Evolutionary conservation across 2,797 vertebrate genomes (phyloP).

Genomic region (Ficedula albicollis): DNA sequence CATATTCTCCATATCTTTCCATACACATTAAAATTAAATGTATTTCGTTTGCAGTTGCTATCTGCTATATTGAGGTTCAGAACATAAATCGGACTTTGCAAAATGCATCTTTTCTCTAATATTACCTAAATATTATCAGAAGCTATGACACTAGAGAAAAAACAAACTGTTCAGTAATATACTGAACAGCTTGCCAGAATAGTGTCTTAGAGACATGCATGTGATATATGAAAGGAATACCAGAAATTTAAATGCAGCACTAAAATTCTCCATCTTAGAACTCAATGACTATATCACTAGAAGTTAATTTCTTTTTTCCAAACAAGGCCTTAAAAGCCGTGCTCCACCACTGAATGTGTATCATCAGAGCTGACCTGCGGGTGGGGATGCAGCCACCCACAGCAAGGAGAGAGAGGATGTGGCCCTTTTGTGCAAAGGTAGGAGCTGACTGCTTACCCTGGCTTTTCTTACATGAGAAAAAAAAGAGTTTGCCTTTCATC

Average conservation of each 20-base stretch:
- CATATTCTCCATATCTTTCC: not conserved
- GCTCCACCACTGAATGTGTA: not conserved
- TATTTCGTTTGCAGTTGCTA: not conserved
- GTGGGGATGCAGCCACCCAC: not conserved
- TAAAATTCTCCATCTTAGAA: not conserved
- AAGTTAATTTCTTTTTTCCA: not conserved
- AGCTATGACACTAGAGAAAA: not conserved
- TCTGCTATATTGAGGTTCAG: not conserved
- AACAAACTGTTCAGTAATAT: not conserved
- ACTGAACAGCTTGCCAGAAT: not conserved
- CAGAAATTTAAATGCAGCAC: not conserved
- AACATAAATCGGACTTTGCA: not conserved
- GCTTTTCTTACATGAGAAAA: not conserved
- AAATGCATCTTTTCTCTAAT: not conserved
- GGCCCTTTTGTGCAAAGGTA: not conserved
- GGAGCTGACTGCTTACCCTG: not conserved
- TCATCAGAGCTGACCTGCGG: accelerated
- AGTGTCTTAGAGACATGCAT: not conserved
- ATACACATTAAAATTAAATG: not conserved
- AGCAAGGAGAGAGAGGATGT: not conserved
- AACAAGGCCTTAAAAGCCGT: not conserved
- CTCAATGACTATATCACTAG: not conserved
- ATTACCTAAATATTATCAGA: not conserved
- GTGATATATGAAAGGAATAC: not conserved
- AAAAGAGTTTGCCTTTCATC: not conserved